Conservation (phyloP, 2,797 vertebrate genomes). For the Ceyx erithaca region DNA sequence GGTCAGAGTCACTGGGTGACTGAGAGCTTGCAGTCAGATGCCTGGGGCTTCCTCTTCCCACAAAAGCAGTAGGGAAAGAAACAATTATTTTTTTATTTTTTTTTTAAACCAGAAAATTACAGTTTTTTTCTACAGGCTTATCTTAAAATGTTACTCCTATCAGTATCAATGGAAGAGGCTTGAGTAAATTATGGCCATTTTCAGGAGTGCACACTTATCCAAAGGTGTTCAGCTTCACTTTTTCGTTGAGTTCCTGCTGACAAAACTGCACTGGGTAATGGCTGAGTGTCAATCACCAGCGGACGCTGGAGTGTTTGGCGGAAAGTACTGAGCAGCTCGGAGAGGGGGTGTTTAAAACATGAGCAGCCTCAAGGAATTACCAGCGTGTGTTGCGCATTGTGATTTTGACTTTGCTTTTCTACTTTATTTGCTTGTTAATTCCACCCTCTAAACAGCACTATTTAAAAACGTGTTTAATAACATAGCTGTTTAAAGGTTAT, state of each 20-base stretch:
- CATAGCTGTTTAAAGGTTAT: not conserved
- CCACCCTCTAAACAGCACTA: not conserved
- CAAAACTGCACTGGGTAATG: conserved; percentile 47
- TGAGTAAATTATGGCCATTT: conserved; percentile 71
- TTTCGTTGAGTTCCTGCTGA: conserved; percentile 57
- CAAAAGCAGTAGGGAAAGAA: conserved; percentile 57
- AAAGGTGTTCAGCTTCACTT: conserved; percentile 60
- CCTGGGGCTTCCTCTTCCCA: conserved; percentile 59
- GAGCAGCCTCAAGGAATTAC: conserved; percentile 17
- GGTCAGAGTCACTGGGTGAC: conserved; percentile 51
- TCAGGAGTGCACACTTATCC: conserved; percentile 55
- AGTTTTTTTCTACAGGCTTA: conserved; percentile 52
- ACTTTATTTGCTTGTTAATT: not conserved
- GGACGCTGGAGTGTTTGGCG: rapidly evolving
- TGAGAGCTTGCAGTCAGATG: conserved; percentile 61
- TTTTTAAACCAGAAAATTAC: conserved; percentile 42
- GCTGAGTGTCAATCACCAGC: conserved; percentile 56
- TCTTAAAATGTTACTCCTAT: conserved; percentile 65
- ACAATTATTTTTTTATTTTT: not conserved
- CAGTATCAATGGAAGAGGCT: conserved; percentile 56
- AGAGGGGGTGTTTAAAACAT: conserved; percentile 2
- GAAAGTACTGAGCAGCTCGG: not conserved
- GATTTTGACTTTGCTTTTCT: not conserved
- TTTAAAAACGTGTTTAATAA: conserved; percentile 9
- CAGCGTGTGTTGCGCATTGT: not conserved